Percentiles rank a stretch among this genome's conserved stretches.
Conservation (phyloP, 2,888 invertebrate species). For the Pelosia muscerda region DNA sequence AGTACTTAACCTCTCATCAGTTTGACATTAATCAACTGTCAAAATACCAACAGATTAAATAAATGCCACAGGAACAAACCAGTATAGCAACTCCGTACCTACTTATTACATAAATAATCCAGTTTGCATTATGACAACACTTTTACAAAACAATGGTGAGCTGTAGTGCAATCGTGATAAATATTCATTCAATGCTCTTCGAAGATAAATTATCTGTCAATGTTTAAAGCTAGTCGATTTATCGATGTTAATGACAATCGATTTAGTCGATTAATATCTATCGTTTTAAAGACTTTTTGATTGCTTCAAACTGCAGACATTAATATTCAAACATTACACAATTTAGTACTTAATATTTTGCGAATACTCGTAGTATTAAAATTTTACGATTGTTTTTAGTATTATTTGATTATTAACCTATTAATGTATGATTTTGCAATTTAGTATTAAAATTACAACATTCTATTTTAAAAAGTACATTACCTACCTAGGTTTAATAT, state of each 20-base stretch:
- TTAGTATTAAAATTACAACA: not conserved
- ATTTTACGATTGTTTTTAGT: not conserved
- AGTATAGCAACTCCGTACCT: conserved; percentile 25
- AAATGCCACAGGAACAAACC: conserved; percentile 11
- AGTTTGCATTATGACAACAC: conserved; percentile 26
- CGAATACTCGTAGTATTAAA: not conserved
- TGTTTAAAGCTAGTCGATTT: conserved; percentile 18
- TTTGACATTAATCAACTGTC: conserved; percentile 39
- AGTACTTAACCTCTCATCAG: conserved; percentile 20
- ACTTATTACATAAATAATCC: conserved; percentile 24
- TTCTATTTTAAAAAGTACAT: not conserved
- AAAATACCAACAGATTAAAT: conserved; percentile 31
- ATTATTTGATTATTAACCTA: not conserved
- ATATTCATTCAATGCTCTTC: conserved; percentile 36
- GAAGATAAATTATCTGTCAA: conserved; percentile 29
- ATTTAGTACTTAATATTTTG: not conserved
- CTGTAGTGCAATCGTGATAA: conserved; percentile 30
- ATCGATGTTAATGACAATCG: conserved; percentile 23
- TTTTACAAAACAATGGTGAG: conserved; percentile 35
- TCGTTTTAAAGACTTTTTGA: not conserved
- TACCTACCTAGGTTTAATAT: no score
- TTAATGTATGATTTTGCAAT: not conserved
- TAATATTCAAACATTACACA: no score
- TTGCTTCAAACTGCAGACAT: conserved; percentile 6
- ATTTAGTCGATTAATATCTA: conserved; percentile 17